Percentiles rank a stretch among this genome's conserved stretches.
Evolutionary conservation across 2,888 invertebrate species (phyloP).

Genomic region (Andrena chrysosceles): DNA sequence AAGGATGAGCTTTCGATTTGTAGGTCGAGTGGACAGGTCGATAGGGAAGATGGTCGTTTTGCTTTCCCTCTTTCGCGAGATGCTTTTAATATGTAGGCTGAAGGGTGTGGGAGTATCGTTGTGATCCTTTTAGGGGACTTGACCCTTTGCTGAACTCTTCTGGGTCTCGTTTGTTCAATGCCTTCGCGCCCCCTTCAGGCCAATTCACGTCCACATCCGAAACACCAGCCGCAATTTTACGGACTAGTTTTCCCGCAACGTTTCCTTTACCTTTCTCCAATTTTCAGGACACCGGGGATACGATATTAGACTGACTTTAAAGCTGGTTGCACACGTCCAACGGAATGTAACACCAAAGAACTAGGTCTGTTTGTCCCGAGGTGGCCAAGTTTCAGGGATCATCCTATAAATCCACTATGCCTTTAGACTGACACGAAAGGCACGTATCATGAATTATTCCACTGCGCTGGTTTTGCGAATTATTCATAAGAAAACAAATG

Average conservation of each 20-base stretch:
- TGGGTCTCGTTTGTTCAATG: not conserved
- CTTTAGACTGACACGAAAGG: conserved; percentile 28
- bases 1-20: conserved; percentile 15
- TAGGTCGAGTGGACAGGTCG: conserved; percentile 35
- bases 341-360: not conserved
- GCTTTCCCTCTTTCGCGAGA: conserved; percentile 1
- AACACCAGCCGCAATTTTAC: conserved; percentile 1
- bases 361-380: conserved; percentile 19
- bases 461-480: conserved; percentile 39
- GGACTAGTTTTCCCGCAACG: not conserved
- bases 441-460: conserved; percentile 61
- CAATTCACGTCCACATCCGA: not conserved
- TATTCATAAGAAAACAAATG: conserved; percentile 63
- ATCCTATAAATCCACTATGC: conserved; percentile 49
- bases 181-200: not conserved
- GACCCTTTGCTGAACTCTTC: not conserved
- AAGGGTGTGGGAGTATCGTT: not conserved
- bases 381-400: conserved; percentile 36
- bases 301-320: no score
- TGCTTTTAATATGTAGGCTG: conserved; percentile 27
- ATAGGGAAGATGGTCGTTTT: conserved; percentile 19
- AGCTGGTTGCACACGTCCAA: not conserved
- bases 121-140: conserved; percentile 27
- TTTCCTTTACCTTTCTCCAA: not conserved
- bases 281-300: no score